A percentile compares a stretch with the other conserved stretches of the same genome.
phyloP scores from a whole-genome alignment of 2,888 invertebrate species.

The Habroteleia sp. region DNA sequence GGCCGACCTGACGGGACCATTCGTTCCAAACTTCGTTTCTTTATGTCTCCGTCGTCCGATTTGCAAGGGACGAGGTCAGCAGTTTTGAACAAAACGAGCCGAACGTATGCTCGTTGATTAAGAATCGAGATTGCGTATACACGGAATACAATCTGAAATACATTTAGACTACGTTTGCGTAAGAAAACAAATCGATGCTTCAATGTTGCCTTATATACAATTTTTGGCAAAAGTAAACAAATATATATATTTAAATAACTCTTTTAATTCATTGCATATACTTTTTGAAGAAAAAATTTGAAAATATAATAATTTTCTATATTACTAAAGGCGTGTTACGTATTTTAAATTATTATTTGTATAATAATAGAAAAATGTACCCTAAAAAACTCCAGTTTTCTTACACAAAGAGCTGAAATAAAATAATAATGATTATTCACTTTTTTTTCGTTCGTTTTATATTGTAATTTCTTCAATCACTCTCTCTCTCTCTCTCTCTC shows the following conservation, averaged over 20 bases:
- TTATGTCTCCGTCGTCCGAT: constrained; percentile 8
- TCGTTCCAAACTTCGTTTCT: too few species aligned
- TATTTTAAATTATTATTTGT: too few species aligned
- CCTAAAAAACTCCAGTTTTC: too few species aligned
- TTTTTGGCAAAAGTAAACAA: constrained; percentile 1
- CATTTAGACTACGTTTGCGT: constrained; percentile 23
- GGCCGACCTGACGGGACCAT: too few species aligned
- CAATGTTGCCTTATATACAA: constrained; percentile 20
- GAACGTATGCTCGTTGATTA: constrained; percentile 40
- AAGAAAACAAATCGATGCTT: constrained; percentile 32
- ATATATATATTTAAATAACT: too few species aligned
- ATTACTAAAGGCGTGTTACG: too few species aligned
- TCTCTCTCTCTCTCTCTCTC: too few species aligned
- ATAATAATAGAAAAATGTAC: too few species aligned
- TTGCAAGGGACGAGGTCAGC: constrained; percentile 15
- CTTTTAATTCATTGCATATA: too few species aligned
- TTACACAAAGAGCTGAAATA: too few species aligned
- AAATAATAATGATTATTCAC: neutral
- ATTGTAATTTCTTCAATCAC: constrained; percentile 23
- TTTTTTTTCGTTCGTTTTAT: neutral
- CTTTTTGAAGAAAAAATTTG: too few species aligned
- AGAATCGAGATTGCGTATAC: constrained; percentile 42
- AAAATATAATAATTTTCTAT: too few species aligned
- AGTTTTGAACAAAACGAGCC: constrained; percentile 22
- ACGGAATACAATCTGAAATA: constrained; percentile 5